Evolutionary conservation across 2,888 invertebrate species (phyloP), one percentile per base, ranked within the genome.

Genomic region (Acanthococcus lagerstroemiae): DNA sequence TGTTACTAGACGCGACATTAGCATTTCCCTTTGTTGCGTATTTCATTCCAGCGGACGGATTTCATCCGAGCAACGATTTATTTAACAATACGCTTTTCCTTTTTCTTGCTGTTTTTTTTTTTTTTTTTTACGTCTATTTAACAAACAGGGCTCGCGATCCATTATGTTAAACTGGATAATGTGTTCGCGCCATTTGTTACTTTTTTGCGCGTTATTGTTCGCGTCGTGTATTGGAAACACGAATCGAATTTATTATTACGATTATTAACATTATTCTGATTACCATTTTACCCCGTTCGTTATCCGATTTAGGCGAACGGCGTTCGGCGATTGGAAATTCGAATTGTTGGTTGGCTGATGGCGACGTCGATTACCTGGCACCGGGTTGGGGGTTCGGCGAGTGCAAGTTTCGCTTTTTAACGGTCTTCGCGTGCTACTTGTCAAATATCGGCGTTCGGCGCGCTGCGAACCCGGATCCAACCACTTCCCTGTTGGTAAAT

Each of bases 141-240:
- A 63, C 63, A 63, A 63, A 63, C 63, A 54, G 63, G 63, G 54
- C 63, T 63, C 63, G 63, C 52, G 63, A 63, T 63, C 63, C 63
- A 63, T 63, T 63, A 63, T 63, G 63, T 52, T 52, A 63, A 63
- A 63, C 22, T 63, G 61, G 50, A 61, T 52, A 63, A 63, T 63
- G 54, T 63, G 63, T 63, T 63, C 63, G 63, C 63, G 63, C 63
- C 63, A 63, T 63, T 63, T 63, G 63, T 54, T 63, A 63, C 63
- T 63, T 50, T 63, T 52, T 63, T 63, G 52, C 37, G n/a, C 37
- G 3, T n/a, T 63, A 52, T 63, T 52, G 52, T 63, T 54, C 54
- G 54, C 27, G 22, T 22, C 52, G 19, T 30, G 21, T 61, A 50
- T 52, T 63, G 9, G 63, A 54, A 54, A 63, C 63, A 63, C 63